phyloP scores from a whole-genome alignment of 2,797 vertebrate genomes.

The Sphenodon punctatus region DNA sequence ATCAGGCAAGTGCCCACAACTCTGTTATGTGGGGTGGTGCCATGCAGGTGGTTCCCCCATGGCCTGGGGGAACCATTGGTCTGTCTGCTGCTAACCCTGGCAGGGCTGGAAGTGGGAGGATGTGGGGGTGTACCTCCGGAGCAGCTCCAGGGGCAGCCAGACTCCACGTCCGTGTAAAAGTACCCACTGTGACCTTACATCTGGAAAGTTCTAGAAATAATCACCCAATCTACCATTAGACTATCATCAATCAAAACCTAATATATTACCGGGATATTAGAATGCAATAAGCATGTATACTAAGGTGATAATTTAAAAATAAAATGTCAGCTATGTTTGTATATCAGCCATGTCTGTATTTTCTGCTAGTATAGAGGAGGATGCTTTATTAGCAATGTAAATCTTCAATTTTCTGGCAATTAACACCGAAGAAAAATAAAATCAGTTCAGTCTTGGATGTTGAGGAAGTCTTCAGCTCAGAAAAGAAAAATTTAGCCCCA shows the following conservation, averaged over 20 bases:
- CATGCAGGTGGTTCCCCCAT: no score
- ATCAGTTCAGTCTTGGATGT: background rate
- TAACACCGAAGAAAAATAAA: background rate
- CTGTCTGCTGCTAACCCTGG: no score
- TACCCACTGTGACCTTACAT: background rate
- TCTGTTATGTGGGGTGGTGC: no score
- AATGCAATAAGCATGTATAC: no score
- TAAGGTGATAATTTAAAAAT: no score
- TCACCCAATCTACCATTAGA: background rate
- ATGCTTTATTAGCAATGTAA: background rate
- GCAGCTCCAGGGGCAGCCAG: no score
- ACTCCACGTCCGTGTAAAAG: no score
- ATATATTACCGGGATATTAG: no score
- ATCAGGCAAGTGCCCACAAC: no score
- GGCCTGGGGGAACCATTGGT: no score
- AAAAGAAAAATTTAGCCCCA: background rate
- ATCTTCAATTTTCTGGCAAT: background rate
- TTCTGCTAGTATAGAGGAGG: background rate
- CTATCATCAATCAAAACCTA: background rate
- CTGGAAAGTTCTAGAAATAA: background rate
- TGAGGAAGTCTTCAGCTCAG: background rate
- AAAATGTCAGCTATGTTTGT: accelerated
- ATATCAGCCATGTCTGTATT: background rate
- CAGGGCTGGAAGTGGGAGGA: no score
- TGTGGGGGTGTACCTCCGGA: no score